Percentiles rank a stretch among this genome's conserved stretches.
phyloP scores from a whole-genome alignment of 2,797 vertebrate species.

The Streptopelia turtur region DNA sequence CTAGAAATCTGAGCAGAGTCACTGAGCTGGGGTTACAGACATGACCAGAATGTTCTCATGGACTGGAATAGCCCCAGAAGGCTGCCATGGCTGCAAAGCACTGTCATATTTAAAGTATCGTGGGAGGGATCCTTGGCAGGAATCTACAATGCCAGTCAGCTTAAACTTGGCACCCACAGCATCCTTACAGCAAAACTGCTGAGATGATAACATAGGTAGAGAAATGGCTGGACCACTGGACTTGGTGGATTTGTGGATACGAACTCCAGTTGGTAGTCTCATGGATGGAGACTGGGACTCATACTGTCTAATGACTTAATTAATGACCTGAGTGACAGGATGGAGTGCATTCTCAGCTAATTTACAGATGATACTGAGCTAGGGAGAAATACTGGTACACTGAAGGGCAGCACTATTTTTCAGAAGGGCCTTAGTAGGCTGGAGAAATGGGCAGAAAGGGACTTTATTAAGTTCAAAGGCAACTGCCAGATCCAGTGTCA shows the following conservation, averaged over 20 bases:
- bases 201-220: neutral
- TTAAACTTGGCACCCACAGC: neutral
- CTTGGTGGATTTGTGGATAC: neutral
- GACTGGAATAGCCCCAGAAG: neutral
- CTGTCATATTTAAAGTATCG: neutral
- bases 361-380: neutral
- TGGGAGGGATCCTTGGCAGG: neutral
- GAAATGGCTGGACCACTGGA: accelerated
- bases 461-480: neutral
- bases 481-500: neutral
- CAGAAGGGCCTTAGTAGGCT: neutral
- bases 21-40: neutral
- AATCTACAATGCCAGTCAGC: neutral
- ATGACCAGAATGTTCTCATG: neutral
- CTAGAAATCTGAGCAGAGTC: neutral
- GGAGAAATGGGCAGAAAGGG: neutral
- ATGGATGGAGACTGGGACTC: neutral
- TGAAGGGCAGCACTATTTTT: neutral
- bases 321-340: neutral
- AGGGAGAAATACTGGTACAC: neutral
- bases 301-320: neutral
- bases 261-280: neutral
- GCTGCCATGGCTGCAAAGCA: neutral
- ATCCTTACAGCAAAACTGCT: neutral
- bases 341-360: neutral